Conservation (phyloP, 2,113 vertebrate species). For the Connochaetes taurinus region DNA sequence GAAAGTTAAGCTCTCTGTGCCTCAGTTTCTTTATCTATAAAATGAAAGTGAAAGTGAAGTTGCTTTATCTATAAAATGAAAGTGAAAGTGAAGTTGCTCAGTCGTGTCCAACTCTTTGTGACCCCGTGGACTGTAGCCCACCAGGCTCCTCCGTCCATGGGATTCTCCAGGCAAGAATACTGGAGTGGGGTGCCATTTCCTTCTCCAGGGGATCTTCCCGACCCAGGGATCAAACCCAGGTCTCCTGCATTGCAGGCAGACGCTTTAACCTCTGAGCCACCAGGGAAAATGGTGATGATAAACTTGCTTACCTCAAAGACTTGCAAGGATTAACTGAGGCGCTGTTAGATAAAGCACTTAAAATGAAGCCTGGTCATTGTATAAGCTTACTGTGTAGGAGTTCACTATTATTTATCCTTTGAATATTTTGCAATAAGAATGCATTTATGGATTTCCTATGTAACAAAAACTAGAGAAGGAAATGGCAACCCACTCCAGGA, state of each 20-base stretch:
- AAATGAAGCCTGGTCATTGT: neutral
- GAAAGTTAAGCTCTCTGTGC: neutral
- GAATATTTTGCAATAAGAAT: conserved; percentile 33
- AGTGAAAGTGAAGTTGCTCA: too few species aligned
- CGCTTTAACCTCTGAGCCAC: too few species aligned
- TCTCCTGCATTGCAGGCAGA: too few species aligned
- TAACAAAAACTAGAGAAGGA: neutral
- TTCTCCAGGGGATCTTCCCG: too few species aligned
- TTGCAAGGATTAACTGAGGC: neutral
- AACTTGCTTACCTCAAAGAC: neutral
- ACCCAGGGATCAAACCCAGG: too few species aligned
- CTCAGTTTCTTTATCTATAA: neutral
- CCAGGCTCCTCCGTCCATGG: too few species aligned
- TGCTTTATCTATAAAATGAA: neutral
- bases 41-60: neutral
- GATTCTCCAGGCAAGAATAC: too few species aligned
- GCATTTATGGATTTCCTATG: neutral
- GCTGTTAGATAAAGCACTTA: neutral
- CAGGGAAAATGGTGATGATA: neutral
- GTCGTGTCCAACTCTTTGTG: too few species aligned
- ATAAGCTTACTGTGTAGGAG: neutral
- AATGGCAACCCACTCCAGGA: too few species aligned
- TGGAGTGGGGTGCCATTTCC: too few species aligned
- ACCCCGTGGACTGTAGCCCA: too few species aligned
- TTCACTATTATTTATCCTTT: neutral